Evolutionary conservation across 30 jellyfish, hydroid and myxozoan species (phyloP).

Genomic region (Aurelia sp.): DNA sequence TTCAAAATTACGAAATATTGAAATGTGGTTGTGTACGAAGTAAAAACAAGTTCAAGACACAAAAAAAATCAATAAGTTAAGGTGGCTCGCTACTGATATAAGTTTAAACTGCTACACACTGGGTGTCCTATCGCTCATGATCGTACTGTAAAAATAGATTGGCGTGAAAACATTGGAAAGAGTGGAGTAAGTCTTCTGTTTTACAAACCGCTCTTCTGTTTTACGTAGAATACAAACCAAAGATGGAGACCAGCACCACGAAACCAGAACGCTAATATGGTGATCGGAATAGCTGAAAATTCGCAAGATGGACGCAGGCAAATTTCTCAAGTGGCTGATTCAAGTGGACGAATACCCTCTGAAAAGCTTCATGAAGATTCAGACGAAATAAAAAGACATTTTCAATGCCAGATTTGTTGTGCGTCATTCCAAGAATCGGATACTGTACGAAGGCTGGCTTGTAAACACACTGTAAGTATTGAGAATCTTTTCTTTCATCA

Average conservation of each 20-base stretch:
- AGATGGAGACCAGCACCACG: conserved; percentile 68
- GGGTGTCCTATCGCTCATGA: no score
- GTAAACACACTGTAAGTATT: conserved; percentile 47
- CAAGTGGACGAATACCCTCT: background rate
- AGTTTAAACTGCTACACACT: no score
- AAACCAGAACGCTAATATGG: background rate
- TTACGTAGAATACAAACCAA: conserved; percentile 49
- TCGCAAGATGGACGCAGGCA: conserved; percentile 20
- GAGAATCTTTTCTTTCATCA: background rate
- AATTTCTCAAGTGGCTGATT: no score
- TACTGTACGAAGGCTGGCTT: conserved; percentile 46
- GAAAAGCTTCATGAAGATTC: conserved; percentile 17
- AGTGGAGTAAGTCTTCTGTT: no score
- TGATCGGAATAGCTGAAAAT: conserved; percentile 18
- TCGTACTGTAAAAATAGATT: no score
- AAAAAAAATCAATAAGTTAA: no score
- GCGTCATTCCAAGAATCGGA: conserved; percentile 27
- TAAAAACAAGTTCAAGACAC: no score
- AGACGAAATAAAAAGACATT: conserved; percentile 4
- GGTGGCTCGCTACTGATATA: no score
- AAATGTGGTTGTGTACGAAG: no score
- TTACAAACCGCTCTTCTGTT: background rate
- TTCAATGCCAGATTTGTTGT: conserved; percentile 38
- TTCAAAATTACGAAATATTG: no score
- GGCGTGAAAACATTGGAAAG: no score